Base-by-base conservation (phyloP, 30 jellyfish, hydroid and myxozoan species). In the Sanderia malayensis region DNA sequence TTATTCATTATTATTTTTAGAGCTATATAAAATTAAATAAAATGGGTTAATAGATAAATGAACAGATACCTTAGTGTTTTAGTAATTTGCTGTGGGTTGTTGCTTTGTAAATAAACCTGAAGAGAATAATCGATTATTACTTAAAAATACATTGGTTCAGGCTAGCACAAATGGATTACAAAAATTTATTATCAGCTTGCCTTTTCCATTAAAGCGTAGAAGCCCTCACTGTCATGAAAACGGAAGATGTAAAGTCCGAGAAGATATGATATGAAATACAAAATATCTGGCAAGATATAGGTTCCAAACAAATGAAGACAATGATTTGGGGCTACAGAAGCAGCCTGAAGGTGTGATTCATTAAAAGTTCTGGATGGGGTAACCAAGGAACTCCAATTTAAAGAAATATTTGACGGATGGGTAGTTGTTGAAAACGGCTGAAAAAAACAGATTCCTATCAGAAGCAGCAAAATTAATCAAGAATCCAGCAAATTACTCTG, bases 121-220 rank as follows among this genome's bases (percentile, higher is more conserved):
- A 2, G 31, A 9, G 34, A 58, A 58, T 3, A 31, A 66, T 2
- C 6, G 7, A 9, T 19, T 19, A 61, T 61, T 20, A 41, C 55
- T 8, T 6, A 41, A 15, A 41, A 41, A 41, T 6, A 6, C 55
- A 41, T 8, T 6, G 15, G 11, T 15, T 6, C 15, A 15, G 55
- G 11, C 11, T 6, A 41, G 15, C 55, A 41, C 15, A 41, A 41
- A 8, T 41, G 15, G 15, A 41, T 15, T 41, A 41, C 55, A 6
- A 6, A 41, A 6, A 41, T 41, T 41, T 41, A 41, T 15, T 6
- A n/a, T n/a, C n/a, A n/a, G n/a, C n/a, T n/a, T n/a, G n/a, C 98
- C 98, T 92, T 92, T 79, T 92, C 98, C 96, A 92, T 92, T 67
- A 92, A 81, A 15, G 98, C 94, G 70, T 80, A 92, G 58, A 92